phyloP scores from a whole-genome alignment of 2,888 invertebrate genomes.

The Tetragnatha montana region DNA sequence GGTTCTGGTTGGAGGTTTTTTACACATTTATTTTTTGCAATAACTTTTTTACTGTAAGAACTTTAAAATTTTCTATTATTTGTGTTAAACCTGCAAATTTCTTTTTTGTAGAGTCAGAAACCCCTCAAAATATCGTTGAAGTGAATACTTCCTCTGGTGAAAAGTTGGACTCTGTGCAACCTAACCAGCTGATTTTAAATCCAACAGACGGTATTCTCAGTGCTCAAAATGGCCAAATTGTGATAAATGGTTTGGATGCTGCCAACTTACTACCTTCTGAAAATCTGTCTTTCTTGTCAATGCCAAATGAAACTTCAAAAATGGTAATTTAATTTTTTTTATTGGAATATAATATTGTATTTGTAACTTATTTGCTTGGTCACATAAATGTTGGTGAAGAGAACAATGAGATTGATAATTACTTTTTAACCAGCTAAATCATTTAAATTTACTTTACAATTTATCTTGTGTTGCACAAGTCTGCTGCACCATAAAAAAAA shows the following conservation, averaged over 20 bases:
- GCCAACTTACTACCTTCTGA: slow-evolving; percentile 29
- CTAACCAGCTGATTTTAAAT: slow-evolving; percentile 40
- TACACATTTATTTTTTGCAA: too few relatives aligned
- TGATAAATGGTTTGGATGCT: slow-evolving; percentile 48
- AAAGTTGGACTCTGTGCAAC: slow-evolving; percentile 26
- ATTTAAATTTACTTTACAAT: too few relatives aligned
- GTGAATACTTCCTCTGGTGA: slow-evolving; percentile 19
- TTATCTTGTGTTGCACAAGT: too few relatives aligned
- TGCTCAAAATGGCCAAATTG: slow-evolving; percentile 33
- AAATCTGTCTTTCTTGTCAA: slow-evolving; percentile 32
- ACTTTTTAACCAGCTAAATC: too few relatives aligned
- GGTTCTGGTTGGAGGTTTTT: too few relatives aligned
- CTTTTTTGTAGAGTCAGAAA: slow-evolving; percentile 24
- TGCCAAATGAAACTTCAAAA: slow-evolving; percentile 35
- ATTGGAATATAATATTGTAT: not conserved
- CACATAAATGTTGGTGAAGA: too few relatives aligned
- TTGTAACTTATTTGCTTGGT: not conserved
- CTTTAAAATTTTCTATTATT: too few relatives aligned
- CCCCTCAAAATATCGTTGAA: not conserved
- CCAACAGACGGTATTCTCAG: slow-evolving; percentile 28
- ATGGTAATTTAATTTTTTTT: slow-evolving; percentile 18
- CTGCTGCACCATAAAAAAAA: too few relatives aligned
- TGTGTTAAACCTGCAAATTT: not conserved
- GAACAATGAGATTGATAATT: too few relatives aligned
- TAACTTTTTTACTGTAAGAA: too few relatives aligned